Base-by-base conservation (phyloP, 2,113 vertebrate species). In the Marmota monax region DNA sequence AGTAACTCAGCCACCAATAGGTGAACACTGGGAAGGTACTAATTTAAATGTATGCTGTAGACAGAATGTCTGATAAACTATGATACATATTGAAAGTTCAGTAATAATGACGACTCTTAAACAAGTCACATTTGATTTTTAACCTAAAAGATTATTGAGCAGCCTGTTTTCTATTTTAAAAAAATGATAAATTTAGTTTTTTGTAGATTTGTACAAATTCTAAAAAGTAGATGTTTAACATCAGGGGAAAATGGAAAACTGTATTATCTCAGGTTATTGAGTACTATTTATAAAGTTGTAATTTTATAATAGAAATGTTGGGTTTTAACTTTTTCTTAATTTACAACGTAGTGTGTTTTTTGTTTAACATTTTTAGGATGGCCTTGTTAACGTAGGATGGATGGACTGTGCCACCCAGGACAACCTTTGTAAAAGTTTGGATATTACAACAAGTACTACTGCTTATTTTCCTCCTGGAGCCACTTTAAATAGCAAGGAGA, bases 361-460 rank as follows among this genome's bases (percentile, higher is more conserved):
- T 77, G 65, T 77, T 96, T 95, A 92, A 56, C 2, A 61, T 89
- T 97, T 45, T 89, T 95, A 99, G 99, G 99, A 99, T 39, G 99
- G 99, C 67, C 99, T 99, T 80, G 99, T 99, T 90, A 99, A 99
- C 76, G 99, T 99, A 78, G 99, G 99, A 67, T 99, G 99, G 99
- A 99, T 99, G 97, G 99, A 99, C 98, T 99, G 99, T 98, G 96
- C 98, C 69, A 98, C 98, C 65, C 99, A 99, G 96, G 98, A 98
- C 51, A 98, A 99, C 69, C 99, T 99, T 92, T 99, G 99, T 98
- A 98, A 98, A 63, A 99, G 99, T 97, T 99, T 99, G 97, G 99
- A 99, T 97, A 98, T 99, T 95, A 99, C 98, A 16, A 98, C 98
- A 94, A 99, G 99, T 98, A 98, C 98, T 1, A 99, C 99, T 20